A percentile compares a stretch with the other conserved stretches of the same genome.
Evolutionary conservation across 1,140 invertebrate genomes (phyloP).

Genomic region (Heliothis subflexa): DNA sequence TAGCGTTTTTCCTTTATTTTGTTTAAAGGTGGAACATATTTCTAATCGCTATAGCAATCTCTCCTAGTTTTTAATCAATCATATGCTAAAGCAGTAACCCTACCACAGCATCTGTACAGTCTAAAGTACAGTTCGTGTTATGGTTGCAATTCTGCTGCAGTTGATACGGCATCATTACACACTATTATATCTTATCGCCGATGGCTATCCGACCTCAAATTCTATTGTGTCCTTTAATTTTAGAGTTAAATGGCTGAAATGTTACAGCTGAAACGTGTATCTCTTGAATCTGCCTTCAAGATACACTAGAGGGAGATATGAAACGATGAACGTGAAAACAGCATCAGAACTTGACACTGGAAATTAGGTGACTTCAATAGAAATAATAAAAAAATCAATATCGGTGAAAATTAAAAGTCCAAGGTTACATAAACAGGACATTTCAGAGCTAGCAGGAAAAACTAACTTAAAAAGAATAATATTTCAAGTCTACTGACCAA

Average conservation of each 20-base stretch:
- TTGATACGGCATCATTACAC: slow-evolving; percentile 49
- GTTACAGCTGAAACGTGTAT: not conserved
- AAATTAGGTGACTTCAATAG: too few species aligned
- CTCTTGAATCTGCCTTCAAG: not conserved
- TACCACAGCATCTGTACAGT: not conserved
- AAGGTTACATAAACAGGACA: too few species aligned
- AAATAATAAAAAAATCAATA: too few species aligned
- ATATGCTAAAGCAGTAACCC: not conserved
- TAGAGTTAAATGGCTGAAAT: not conserved
- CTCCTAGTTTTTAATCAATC: not conserved
- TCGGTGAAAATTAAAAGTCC: too few species aligned
- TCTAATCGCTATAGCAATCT: not conserved
- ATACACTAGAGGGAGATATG: too few species aligned
- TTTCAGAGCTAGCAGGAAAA: too few species aligned
- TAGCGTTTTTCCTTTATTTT: too few species aligned
- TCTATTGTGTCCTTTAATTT: slow-evolving; percentile 48
- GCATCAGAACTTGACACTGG: too few species aligned
- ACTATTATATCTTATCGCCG: slow-evolving; percentile 49
- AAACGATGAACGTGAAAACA: too few species aligned
- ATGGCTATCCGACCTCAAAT: slow-evolving; percentile 37
- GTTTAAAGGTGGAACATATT: not conserved
- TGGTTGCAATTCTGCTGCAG: slow-evolving; percentile 34
- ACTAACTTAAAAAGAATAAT: too few species aligned
- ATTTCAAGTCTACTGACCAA: too few species aligned
- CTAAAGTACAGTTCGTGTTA: slow-evolving; percentile 7